phyloP scores from a whole-genome alignment of 2,113 vertebrate species.

The Sturnira hondurensis region DNA sequence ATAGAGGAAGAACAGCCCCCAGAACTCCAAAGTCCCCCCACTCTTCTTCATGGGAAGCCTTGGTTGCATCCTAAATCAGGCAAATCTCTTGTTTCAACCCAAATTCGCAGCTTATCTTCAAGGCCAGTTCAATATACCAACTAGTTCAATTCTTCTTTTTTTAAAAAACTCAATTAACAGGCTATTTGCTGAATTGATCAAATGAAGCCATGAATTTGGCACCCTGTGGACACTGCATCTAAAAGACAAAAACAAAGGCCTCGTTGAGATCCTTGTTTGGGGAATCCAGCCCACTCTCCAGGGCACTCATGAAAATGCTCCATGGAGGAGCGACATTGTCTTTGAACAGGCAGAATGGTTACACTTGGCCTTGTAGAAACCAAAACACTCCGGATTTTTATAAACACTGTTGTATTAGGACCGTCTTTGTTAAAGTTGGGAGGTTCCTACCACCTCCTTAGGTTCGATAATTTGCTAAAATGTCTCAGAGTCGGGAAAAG shows the following conservation, averaged over 20 bases:
- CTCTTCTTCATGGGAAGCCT: background rate
- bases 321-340: background rate
- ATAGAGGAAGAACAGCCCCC: background rate
- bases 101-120: background rate
- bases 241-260: background rate
- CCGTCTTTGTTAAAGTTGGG: background rate
- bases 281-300: background rate
- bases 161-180: background rate
- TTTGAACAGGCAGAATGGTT: background rate
- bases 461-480: background rate
- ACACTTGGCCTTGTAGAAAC: background rate
- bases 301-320: background rate
- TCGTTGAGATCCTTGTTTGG: background rate
- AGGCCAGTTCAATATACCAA: background rate
- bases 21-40: background rate
- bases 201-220: background rate
- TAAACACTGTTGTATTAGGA: background rate
- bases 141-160: background rate
- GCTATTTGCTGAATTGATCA: conserved; percentile 34
- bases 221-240: background rate
- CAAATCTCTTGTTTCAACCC: background rate
- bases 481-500: background rate
- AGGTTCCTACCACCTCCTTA: background rate
- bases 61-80: background rate
- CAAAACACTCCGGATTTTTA: background rate